Evolutionary conservation across 2,888 invertebrate species (phyloP).

Genomic region (Bhutanitis thaidina): DNA sequence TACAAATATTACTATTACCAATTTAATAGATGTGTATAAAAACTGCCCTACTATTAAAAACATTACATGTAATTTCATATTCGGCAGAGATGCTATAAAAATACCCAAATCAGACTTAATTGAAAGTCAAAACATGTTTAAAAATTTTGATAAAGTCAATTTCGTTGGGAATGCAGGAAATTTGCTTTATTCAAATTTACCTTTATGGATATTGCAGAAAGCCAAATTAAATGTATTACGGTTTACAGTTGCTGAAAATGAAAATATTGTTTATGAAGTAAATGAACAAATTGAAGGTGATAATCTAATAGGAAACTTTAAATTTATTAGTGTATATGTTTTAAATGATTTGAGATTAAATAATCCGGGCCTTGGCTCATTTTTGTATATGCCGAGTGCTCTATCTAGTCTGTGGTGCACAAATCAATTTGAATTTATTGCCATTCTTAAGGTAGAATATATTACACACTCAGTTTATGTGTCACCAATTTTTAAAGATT

Average conservation of each 20-base stretch:
- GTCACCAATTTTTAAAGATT: constrained; percentile 40
- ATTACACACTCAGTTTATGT: constrained; percentile 32
- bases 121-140: constrained; percentile 45
- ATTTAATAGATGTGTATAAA: constrained; percentile 47
- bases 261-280: constrained; percentile 23
- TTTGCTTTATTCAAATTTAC: constrained; percentile 41
- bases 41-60: constrained; percentile 52
- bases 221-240: constrained; percentile 41
- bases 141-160: constrained; percentile 50
- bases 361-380: constrained; percentile 7
- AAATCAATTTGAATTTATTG: constrained; percentile 41
- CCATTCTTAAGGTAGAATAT: constrained; percentile 32
- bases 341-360: constrained; percentile 9
- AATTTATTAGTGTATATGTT: constrained; percentile 15
- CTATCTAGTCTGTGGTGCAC: constrained; percentile 22
- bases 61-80: constrained; percentile 47
- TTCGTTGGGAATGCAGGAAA: constrained; percentile 47
- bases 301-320: constrained; percentile 27
- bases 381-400: constrained; percentile 27
- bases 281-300: constrained; percentile 20
- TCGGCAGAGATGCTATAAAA: constrained; percentile 29
- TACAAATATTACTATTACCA: constrained; percentile 48
- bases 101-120: background rate
- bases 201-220: constrained; percentile 38
- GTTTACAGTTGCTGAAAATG: constrained; percentile 39